Base-by-base conservation (phyloP, 2,888 invertebrate species). In the Drosophila pseudotalamancana region DNA sequence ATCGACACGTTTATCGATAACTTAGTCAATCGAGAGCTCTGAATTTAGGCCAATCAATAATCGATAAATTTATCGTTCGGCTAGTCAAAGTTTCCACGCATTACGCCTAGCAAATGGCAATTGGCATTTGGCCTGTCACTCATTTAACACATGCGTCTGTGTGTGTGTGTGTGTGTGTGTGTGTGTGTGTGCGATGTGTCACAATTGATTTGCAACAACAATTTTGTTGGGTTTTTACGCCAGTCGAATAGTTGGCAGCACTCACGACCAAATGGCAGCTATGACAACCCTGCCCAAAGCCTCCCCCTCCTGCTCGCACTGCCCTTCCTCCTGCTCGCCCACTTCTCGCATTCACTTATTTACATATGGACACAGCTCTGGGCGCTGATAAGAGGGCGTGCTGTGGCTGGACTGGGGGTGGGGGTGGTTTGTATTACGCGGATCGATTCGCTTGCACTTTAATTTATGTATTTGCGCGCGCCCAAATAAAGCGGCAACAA, bases 401-500 rank as follows among this genome's bases (percentile, higher is more conserved):
- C 29, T 5, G 27, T 14, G n/a, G 46, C 12, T 27, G 34, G 12
- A 3, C 9, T 21, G 12, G n/a, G 31, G 3, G 11, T 8, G 6
- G 19, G 4, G 12, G 53, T 8, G 34, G 14, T 19, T 46, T 43
- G 27, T 55, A 39, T 48, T 43, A 32, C 50, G 64, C 59, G 69
- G 48, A 65, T 63, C 63, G 72, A 72, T 72, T 72, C 59, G 72
- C 68, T 29, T 82, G 79, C 83, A 81, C 80, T 81, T 77, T 80
- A 81, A 81, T 83, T 81, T 83, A 81, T 81, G 72, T 80, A 77
- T 77, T 69, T 62, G 56, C 51, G 56, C 56, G 71, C 75, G 53
- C 55, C 71, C 53, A 64, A 74, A 77, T 37, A 59, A 42, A 68
- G 39, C 43, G 56, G 34, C 34, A 39, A 9, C 49, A 39, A 12